Conservation (phyloP, 1,140 invertebrate species). For the Contarinia nasturtii region DNA sequence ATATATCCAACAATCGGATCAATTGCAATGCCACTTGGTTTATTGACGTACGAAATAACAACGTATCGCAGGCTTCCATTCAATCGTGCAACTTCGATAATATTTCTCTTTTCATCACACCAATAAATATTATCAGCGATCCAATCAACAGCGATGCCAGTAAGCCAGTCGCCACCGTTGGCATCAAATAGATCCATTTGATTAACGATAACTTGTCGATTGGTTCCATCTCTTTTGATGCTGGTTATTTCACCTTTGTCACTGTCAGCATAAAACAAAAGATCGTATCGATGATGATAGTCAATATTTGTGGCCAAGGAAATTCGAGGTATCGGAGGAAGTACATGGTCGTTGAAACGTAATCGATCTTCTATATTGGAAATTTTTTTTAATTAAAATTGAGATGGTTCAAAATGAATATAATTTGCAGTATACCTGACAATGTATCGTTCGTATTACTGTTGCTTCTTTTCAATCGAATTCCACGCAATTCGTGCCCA, state of each 20-base stretch:
- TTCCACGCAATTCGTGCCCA: constrained; percentile 53
- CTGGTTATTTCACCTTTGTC: constrained; percentile 53
- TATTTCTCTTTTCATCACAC: constrained; percentile 68
- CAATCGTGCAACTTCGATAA: constrained; percentile 66
- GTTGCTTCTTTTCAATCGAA: constrained; percentile 25
- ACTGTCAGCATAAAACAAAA: constrained; percentile 64
- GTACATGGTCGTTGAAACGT: constrained; percentile 28
- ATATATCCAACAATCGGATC: constrained; percentile 42
- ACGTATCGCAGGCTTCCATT: constrained; percentile 65
- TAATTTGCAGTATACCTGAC: background rate
- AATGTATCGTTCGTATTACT: background rate
- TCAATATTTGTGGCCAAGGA: constrained; percentile 56
- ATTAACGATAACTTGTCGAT: constrained; percentile 32
- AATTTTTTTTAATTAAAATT: no score
- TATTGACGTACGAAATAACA: constrained; percentile 48
- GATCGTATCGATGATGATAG: constrained; percentile 46
- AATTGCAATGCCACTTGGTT: constrained; percentile 43
- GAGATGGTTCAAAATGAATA: background rate
- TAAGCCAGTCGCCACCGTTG: constrained; percentile 20
- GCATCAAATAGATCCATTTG: constrained; percentile 27
- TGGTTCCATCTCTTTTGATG: constrained; percentile 58
- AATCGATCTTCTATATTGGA: background rate
- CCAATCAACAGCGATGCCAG: constrained; percentile 64
- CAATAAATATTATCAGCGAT: constrained; percentile 75
- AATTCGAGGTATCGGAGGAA: constrained; percentile 60